These are phyloP conservation scores for Heliconius cydno DNA, from an alignment of 2,888 invertebrate genomes.

Conservation along the genomic window DNA sequence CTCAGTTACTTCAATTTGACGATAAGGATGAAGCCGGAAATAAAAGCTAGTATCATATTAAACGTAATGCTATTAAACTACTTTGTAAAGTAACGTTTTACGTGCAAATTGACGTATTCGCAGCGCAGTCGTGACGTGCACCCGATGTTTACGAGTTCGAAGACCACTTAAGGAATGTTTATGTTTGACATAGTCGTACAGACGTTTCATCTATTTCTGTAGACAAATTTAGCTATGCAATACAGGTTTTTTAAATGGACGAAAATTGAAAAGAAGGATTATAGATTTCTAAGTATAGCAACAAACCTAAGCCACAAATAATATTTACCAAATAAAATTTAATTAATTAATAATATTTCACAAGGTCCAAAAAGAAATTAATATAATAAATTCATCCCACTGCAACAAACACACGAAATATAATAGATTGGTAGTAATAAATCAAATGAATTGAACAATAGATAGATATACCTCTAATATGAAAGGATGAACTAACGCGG, in stretches of 20 bases:
- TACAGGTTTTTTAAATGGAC: neutral
- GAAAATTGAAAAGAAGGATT: neutral
- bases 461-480: constrained; percentile 1
- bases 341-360: neutral
- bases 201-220: neutral
- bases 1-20: too few species aligned
- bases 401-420: neutral
- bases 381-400: neutral
- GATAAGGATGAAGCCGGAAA: neutral
- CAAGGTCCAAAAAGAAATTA: neutral
- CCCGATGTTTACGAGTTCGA: neutral
- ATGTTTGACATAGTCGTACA: neutral
- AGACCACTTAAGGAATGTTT: neutral
- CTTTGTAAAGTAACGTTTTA: neutral
- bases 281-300: neutral
- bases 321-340: neutral
- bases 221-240: neutral
- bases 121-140: neutral
- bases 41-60: neutral
- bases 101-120: neutral
- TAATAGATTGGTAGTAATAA: neutral
- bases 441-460: constrained; percentile 14
- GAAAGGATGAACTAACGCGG: constrained; percentile 61
- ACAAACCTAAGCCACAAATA: neutral
- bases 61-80: neutral